Conservation (phyloP, 92 coral and sea anemone genomes). For the Bergia sp. region DNA sequence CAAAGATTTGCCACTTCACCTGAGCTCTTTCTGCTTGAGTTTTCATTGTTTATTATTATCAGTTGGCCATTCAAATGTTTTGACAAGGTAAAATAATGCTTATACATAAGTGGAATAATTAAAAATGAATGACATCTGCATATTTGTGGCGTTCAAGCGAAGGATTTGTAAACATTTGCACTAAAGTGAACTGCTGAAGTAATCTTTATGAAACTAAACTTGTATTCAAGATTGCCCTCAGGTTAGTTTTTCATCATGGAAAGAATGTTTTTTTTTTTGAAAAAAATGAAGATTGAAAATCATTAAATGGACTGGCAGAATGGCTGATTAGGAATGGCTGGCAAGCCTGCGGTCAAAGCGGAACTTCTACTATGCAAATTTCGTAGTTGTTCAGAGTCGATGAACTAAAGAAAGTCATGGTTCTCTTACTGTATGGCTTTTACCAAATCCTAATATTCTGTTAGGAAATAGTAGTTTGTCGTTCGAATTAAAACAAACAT, state of each 20-base stretch:
- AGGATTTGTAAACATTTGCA: background rate
- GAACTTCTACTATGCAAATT: conserved; percentile 5
- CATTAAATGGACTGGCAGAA: conserved; percentile 20
- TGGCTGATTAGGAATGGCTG: conserved; percentile 19
- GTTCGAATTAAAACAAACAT: no score
- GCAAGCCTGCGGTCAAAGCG: conserved; percentile 24
- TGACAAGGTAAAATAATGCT: no score
- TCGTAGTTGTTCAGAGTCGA: background rate
- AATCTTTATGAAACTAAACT: conserved; percentile 10
- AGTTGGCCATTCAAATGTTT: no score
- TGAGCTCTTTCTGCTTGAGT: no score
- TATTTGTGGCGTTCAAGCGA: background rate
- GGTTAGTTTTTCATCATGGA: conserved; percentile 15
- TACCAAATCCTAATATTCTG: no score
- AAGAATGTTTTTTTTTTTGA: background rate
- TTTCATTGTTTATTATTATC: no score
- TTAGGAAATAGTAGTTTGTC: no score
- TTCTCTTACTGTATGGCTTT: no score
- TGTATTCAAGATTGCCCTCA: conserved; percentile 18
- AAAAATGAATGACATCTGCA: no score
- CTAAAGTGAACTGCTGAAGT: no score
- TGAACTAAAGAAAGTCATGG: conserved; percentile 20
- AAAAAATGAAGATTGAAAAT: conserved; percentile 16
- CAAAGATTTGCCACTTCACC: no score
- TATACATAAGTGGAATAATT: no score